Percentiles rank a stretch among this genome's conserved stretches.
Conservation (phyloP, 1,140 invertebrate species). For the Microplitis demolitor region DNA sequence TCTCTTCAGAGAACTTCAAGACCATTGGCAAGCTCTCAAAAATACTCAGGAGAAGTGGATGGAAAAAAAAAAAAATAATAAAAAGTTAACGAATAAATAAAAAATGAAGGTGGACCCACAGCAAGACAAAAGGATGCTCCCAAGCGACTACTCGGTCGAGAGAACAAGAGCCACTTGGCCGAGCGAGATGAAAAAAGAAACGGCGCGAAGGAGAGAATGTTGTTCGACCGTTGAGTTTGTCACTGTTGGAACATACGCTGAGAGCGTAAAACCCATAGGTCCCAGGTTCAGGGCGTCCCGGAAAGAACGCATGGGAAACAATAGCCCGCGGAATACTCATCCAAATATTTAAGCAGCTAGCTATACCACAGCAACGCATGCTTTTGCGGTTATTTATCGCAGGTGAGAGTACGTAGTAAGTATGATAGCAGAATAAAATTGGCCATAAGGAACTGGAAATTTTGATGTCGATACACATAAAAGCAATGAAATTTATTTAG, state of each 20-base stretch:
- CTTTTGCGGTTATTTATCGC: too few relatives aligned
- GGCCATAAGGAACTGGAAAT: too few relatives aligned
- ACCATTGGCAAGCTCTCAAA: too few relatives aligned
- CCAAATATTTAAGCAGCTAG: constrained; percentile 2
- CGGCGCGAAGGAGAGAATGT: constrained; percentile 38
- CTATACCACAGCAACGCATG: too few relatives aligned
- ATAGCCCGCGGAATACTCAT: constrained; percentile 1
- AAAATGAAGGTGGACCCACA: not conserved
- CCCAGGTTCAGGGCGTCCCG: constrained; percentile 6
- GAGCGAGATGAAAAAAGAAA: constrained; percentile 16
- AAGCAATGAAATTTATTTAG: too few relatives aligned
- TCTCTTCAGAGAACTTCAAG: too few relatives aligned
- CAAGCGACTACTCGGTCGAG: constrained; percentile 9
- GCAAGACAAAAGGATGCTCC: not conserved
- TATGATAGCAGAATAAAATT: too few relatives aligned
- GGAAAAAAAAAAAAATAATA: too few relatives aligned
- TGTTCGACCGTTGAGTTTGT: constrained; percentile 46
- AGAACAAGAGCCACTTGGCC: not conserved
- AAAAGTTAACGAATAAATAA: not conserved
- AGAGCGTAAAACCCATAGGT: constrained; percentile 13
- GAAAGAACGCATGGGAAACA: constrained; percentile 30
- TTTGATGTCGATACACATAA: too few relatives aligned
- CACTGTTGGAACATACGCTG: constrained; percentile 40
- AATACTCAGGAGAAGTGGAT: not conserved
- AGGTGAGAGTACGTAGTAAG: too few relatives aligned